Percentiles rank a stretch among this genome's conserved stretches.
Conservation (phyloP, 2,113 vertebrate genomes). For the Neolamprologus longior region DNA sequence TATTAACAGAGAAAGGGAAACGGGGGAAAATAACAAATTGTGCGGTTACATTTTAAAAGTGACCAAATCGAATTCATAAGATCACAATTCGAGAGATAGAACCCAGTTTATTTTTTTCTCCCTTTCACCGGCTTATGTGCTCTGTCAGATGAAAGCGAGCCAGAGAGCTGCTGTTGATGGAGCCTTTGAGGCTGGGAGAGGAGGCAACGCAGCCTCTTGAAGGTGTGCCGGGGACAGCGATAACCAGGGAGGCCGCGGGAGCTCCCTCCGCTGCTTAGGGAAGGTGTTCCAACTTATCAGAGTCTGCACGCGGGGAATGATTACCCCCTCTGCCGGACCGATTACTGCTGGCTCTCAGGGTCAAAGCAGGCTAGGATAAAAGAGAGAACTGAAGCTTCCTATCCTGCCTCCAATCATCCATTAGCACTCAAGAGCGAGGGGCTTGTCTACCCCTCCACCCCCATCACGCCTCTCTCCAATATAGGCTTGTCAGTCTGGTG, state of each 20-base stretch:
- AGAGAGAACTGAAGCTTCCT: conserved; percentile 90
- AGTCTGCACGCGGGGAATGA: conserved; percentile 96
- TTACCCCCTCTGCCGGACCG: conserved; percentile 90
- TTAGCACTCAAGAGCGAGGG: conserved; percentile 81
- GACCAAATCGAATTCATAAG: conserved; percentile 94
- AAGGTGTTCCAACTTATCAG: conserved; percentile 98
- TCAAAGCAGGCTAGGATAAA: conserved; percentile 95
- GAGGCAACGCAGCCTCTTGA: conserved; percentile 84
- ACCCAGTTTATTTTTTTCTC: conserved; percentile 67
- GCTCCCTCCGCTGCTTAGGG: conserved; percentile 80
- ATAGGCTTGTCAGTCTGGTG: conserved; percentile 73
- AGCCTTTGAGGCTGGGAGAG: conserved; percentile 85
- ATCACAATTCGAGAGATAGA: conserved; percentile 91
- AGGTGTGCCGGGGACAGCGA: conserved; percentile 86
- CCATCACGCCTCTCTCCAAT: conserved; percentile 41
- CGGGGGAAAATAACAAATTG: conserved; percentile 69
- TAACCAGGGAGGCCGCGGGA: conserved; percentile 83
- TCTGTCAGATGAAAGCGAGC: conserved; percentile 96
- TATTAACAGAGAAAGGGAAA: conserved; percentile 67
- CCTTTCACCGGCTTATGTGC: conserved; percentile 90
- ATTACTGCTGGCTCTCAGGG: conserved; percentile 88
- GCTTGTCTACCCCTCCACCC: conserved; percentile 60
- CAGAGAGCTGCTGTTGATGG: conserved; percentile 87
- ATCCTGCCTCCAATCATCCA: conserved; percentile 90
- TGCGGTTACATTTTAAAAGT: conserved; percentile 80